Conservation (phyloP, 2,113 vertebrate genomes). For the Atherinomorus stipes region DNA sequence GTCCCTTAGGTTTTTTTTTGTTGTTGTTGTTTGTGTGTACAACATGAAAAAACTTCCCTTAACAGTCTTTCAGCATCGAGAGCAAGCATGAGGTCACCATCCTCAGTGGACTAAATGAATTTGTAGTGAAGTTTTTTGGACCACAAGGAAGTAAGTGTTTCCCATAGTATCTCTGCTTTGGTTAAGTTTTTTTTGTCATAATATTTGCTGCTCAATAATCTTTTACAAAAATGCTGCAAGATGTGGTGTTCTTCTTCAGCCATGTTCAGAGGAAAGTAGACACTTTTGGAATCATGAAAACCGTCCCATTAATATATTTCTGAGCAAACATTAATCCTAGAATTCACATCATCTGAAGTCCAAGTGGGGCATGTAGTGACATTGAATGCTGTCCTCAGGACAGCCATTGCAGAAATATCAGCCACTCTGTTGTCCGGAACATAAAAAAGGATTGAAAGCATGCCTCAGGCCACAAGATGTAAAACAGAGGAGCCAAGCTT, state of each 20-base stretch:
- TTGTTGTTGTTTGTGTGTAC: not conserved
- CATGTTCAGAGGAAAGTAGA: not conserved
- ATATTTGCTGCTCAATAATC: not conserved
- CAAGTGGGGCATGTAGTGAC: not conserved
- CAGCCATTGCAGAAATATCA: not conserved
- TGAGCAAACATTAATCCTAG: not conserved
- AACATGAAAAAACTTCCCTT: slow-evolving; percentile 66
- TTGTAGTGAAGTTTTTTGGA: slow-evolving; percentile 99
- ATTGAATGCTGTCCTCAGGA: not conserved
- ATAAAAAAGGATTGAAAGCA: slow-evolving; percentile 42
- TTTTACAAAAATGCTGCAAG: too few species aligned
- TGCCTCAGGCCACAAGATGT: slow-evolving; percentile 25
- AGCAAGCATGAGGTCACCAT: slow-evolving; percentile 99
- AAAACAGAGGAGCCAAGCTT: slow-evolving; percentile 15
- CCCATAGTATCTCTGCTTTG: slow-evolving; percentile 9
- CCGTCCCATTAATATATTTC: not conserved
- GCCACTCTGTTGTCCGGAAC: slow-evolving; percentile 19
- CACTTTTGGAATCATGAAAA: not conserved
- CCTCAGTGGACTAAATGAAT: slow-evolving; percentile 98
- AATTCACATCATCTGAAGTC: not conserved
- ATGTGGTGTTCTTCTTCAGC: not conserved
- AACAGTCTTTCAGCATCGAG: slow-evolving; percentile 91
- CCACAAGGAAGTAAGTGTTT: slow-evolving; percentile 98
- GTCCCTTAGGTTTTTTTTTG: too few species aligned
- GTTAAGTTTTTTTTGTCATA: not conserved